Base-by-base conservation (phyloP, 2,113 vertebrate genomes). In the Tychaedon coryphoeus region DNA sequence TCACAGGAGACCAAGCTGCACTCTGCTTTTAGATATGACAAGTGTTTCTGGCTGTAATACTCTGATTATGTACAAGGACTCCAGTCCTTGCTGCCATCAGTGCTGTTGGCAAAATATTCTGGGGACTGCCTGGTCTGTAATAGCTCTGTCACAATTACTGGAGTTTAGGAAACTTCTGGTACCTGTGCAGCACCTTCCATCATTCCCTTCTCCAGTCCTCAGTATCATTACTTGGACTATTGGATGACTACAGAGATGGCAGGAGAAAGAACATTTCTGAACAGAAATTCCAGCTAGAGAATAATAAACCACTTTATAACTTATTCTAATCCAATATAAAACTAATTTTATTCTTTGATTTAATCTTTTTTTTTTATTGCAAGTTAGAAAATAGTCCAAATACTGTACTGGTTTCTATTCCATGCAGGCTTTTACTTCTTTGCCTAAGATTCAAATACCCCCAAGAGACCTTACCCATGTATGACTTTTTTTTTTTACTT, bases 121-220 rank as follows among this genome's bases (percentile, higher is more conserved):
- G 19, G 25, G 14, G 12, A 34, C 22, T 24, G 51, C 26, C 33
- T 14, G 10, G 12, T 45, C 29, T 43, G 3, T 5, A 76, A 82
- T 26, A 34, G 20, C 33, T 60, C 67, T 3, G 3, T 23, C 61
- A 62, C 0, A 3, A 34, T 47, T 20, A 38, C 16, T n/a, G 28
- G 57, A 43, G 28, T 19, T 87, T 7, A 50, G n/a, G 31, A 78
- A 54, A 22, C 12, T 56, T 29, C 57, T 73, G 50, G 58, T 36
- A 42, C 15, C 23, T 5, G 1, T 36, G n/a, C 50, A 91, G 13
- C 3, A 1, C 4, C 6, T 14, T 31, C 26, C 25, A n/a, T 5
- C 64, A 53, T 29, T 22, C 31, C 16, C 38, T 66, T 22, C 38
- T 83, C 33, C 56, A 66, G 47, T 47, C 34, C 36, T 40, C 40